Base-by-base conservation (phyloP, 1,140 invertebrate genomes). In the Drosophila subobscura region DNA sequence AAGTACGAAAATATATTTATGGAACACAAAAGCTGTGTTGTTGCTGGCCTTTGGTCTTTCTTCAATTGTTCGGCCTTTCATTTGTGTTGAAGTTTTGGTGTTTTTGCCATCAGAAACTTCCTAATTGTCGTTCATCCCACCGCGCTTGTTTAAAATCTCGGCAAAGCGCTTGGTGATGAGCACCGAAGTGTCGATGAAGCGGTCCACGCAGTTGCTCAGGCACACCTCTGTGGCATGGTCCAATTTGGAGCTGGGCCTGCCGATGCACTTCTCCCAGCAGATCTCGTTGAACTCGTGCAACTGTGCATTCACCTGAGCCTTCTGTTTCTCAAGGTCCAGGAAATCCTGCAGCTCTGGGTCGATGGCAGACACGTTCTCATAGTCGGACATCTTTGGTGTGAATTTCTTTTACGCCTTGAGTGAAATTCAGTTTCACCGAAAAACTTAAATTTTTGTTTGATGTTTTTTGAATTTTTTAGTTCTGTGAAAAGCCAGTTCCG, bases 241-340 rank as follows among this genome's bases (percentile, higher is more conserved):
- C 66, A 99, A 91, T 92, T 97, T 98, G 33, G 93, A 94, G 68
- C 95, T 94, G 22, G 97, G 96, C 89, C 97, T 97, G 23, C 97
- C 97, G 3, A 99, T 94, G 91, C 98, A 99, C 91, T 97, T 97
- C 10, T 99, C 97, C 97, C 97, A 99, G 91, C 98, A 99, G 58
- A 97, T 94, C 83, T 98, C 97, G 76, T 97, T 98, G 90, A 99
- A 96, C 91, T 96, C 95, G 80, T 97, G 96, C 75, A 97, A 95
- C 96, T 97, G 92, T 46, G 95, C 95, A 92, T 97, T 96, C 63
- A 98, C 95, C 92, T 96, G 95, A 7, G 96, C 96, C 91, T 96
- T 97, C 91, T 98, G 96, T 85, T 97, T 97, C 92, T 98, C 97
- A 14, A 94, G 93, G 91, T 96, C 92, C 5, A 98, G 91, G 92